Evolutionary conservation across 1,140 invertebrate genomes (phyloP), one percentile per base, ranked within the genome.

Genomic region (Drosophila grimshawi): DNA sequence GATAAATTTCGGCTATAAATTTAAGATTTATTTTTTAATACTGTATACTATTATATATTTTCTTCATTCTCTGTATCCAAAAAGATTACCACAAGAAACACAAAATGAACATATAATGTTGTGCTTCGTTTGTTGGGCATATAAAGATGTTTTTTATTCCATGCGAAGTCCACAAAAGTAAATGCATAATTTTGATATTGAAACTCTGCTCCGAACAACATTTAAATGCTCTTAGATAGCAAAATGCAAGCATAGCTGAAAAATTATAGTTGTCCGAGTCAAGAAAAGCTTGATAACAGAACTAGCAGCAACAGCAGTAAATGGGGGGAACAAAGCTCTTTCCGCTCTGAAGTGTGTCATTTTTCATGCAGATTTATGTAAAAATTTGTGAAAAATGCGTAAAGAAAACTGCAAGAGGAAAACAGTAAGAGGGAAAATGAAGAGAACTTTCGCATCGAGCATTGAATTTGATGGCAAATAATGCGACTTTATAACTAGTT

Each of bases 401-500:
- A 48, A 80, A 80, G 77, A 76, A 79, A 83, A 85, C 57, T 71
- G 73, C 64, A 66, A 68, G 55, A 64, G 61, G 51, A 78, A 60
- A 72, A 72, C 39, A 69, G 43, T 35, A 43, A 76, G 76, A 57
- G 41, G 45, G 27, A 46, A 39, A 27, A 10, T 39, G 30, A 61
- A 74, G 52, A 49, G 46, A 70, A 75, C 66, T 75, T 75, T 70
- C n/a, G 5, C 71, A 70, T 70, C 52, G 65, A 59, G 73, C 72
- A 89, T 86, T 88, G 46, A 72, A 71, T 89, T 81, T 83, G 83
- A 88, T 86, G 80, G 85, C 63, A 80, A 86, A 89, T 86, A 86
- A 86, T 86, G 85, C 77, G 83, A 89, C 83, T 86, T 86, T 88
- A 80, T 86, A 88, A 86, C 83, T 89, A 89, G 63, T 86, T 80